phyloP scores from a whole-genome alignment of 2,113 vertebrate species.

The Struthidea cinerea region DNA sequence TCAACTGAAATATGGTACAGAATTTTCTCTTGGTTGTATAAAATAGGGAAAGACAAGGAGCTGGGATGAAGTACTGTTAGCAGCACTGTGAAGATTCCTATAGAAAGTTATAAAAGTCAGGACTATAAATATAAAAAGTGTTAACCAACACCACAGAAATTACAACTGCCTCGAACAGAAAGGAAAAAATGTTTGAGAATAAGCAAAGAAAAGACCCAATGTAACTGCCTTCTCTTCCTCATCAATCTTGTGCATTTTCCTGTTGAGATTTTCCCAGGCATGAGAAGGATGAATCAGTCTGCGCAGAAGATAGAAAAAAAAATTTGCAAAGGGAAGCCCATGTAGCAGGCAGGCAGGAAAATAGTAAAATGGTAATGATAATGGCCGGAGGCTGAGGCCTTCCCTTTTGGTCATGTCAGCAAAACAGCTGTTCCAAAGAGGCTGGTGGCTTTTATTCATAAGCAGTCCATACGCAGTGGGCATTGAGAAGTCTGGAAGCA shows the following conservation, averaged over 20 bases:
- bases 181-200: neutral
- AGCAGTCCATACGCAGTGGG: neutral
- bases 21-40: neutral
- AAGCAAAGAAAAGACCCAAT: neutral
- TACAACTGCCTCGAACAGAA: neutral
- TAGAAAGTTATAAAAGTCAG: neutral
- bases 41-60: neutral
- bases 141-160: neutral
- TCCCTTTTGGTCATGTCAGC: conserved; percentile 15
- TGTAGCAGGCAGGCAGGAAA: conserved; percentile 44
- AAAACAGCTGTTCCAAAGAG: neutral
- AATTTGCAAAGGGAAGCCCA: conserved; percentile 29
- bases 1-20: neutral
- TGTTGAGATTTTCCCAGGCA: neutral
- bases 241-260: neutral
- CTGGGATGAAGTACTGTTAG: neutral
- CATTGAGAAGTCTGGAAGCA: neutral
- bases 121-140: neutral
- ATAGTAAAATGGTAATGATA: conserved; percentile 33
- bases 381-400: conserved; percentile 24
- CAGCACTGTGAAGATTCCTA: neutral
- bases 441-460: neutral
- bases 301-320: neutral
- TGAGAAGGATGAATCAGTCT: neutral
- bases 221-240: neutral